Evolutionary conservation across 2,888 invertebrate genomes (phyloP), one percentile per base, ranked within the genome.

Genomic region (Dicranocentrus wangi): DNA sequence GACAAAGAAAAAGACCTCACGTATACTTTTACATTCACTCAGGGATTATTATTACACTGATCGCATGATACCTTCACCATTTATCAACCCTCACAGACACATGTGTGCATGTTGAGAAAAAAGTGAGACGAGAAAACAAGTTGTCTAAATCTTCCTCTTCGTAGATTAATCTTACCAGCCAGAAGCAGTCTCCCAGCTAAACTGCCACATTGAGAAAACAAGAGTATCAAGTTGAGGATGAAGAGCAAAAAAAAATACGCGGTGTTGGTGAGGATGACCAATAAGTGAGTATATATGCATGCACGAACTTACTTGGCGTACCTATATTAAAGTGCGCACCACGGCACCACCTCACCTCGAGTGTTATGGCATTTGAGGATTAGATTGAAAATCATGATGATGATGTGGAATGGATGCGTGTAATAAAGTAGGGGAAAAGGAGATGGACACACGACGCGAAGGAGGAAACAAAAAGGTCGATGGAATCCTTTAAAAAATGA

Each of bases 141-240:
- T 77, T 77, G 77, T 77, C 77, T 77, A 63, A 77, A 77, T 70
- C 77, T 53, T 77, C 53, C 53, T 77, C 55, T 77, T 77, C 43
- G 70, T 63, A 77, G 70, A 77, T 77, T 77, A 77, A 77, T 77
- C 77, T 77, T 77, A 21, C 70, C 25, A 32, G 23, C 53, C 32
- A 55, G 53, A 28, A 51, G 43, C 17, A n/a, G n/a, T n/a, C n/a
- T n/a, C n/a, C n/a, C n/a, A n/a, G n/a, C n/a, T n/a, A n/a, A n/a
- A n/a, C n/a, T n/a, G n/a, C n/a, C 2, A 47, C 15, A 69, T 3
- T 23, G 43, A 65, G 42, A 3, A 28, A 27, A n/a, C 1, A 19
- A 47, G 42, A 21, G 21, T 42, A 42, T 39, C 25, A 19, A 21
- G 27, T 47, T 2, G 51, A 47, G 65, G 19, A 32, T 32, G 65